Conservation (phyloP, 2,113 vertebrate species). For the Pseudonaja textilis region DNA sequence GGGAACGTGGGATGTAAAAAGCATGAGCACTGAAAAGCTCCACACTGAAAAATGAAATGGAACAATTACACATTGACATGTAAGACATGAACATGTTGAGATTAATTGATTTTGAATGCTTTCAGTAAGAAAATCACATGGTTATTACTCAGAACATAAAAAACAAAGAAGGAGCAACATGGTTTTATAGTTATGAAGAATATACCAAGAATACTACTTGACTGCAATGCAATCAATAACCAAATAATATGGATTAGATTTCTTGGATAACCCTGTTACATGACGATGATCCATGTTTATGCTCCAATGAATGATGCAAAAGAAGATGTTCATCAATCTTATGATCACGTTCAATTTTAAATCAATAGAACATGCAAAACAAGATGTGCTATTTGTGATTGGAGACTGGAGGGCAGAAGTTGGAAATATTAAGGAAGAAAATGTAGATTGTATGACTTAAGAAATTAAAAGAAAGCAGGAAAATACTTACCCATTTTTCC, state of each 20-base stretch:
- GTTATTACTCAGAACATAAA: background rate
- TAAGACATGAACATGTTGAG: background rate
- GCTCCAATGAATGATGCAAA: background rate
- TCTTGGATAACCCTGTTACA: background rate
- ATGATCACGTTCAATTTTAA: background rate
- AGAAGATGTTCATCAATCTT: background rate
- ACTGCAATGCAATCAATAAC: background rate
- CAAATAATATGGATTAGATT: background rate
- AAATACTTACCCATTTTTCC: background rate
- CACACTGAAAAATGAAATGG: background rate
- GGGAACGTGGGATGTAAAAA: background rate
- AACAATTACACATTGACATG: background rate
- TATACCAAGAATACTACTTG: background rate
- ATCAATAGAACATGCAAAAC: background rate
- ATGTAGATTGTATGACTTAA: background rate
- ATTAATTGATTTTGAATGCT: background rate
- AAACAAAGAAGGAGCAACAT: background rate
- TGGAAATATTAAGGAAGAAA: background rate
- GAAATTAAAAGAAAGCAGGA: background rate
- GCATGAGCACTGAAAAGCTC: background rate
- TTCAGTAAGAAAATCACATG: background rate
- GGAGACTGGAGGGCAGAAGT: background rate
- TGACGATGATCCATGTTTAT: background rate
- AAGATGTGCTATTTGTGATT: background rate
- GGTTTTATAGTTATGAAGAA: background rate